Base-by-base conservation (phyloP, 2,113 vertebrate genomes). In the Microcebus tavaratra region DNA sequence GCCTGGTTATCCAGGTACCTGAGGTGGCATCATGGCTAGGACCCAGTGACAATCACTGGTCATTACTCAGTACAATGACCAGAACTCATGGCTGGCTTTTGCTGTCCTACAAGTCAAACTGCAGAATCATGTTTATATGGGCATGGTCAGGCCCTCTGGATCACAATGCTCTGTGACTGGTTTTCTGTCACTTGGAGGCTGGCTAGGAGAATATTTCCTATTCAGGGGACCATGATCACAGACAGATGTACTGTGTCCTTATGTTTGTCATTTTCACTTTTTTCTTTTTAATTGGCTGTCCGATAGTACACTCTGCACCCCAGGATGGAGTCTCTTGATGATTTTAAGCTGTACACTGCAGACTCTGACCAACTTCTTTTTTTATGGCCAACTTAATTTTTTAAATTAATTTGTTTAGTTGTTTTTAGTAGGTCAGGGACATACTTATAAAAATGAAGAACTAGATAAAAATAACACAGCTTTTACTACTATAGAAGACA, bases 381-480 rank as follows among this genome's bases (percentile, higher is more conserved):
- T 68, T 70, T 53, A 50, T 84, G 70, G 63, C 25, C 45, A 75
- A 85, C n/a, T 78, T 93, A 67, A 67, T 68, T 93, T 93, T 88
- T 76, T 42, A 75, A 87, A 87, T 63, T 88, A 63, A 59, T 75
- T 81, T 18, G 75, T 59, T 94, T 88, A 57, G 61, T 88, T 81
- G 63, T 89, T 81, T 75, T 84, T 84, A 88, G 82, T 83, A 94
- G 85, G 79, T 82, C 73, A 89, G 95, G 82, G 82, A 65, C 68
- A 39, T 72, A n/a, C 61, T 94, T 94, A 50, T 79, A 94, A 92
- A 96, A 92, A 88, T 76, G 82, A 96, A 88, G 75, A 96, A 68
- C 50, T 75, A 83, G 67, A n/a, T 89, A 79, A 96, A 96, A 95
- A 89, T 45, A 91, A 63, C 67, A 34, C n/a, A 55, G 59, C 73